Conservation (phyloP, 2,113 vertebrate genomes). For the Myrmecophaga tridactyla region DNA sequence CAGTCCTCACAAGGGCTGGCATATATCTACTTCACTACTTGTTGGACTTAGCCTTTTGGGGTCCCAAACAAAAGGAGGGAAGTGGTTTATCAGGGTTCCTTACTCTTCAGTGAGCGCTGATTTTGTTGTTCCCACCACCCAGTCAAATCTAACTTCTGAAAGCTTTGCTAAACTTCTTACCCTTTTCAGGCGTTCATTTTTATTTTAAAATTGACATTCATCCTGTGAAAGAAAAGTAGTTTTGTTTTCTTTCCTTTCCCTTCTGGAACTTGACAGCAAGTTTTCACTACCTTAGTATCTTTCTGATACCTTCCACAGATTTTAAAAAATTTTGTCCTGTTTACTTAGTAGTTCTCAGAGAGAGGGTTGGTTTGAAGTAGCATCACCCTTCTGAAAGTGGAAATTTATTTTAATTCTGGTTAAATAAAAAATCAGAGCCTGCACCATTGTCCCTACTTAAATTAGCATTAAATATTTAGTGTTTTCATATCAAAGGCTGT, state of each 20-base stretch:
- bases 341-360: not conserved
- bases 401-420: constrained; percentile 42
- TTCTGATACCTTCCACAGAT: not conserved
- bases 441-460: not conserved
- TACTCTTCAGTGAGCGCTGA: not conserved
- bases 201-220: constrained; percentile 10
- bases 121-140: not conserved
- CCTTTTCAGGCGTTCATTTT: not conserved
- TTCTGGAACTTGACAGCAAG: not conserved
- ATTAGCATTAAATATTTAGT: not conserved
- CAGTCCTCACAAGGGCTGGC: not conserved
- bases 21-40: not conserved
- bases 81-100: not conserved
- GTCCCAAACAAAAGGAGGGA: not conserved
- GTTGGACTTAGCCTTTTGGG: not conserved
- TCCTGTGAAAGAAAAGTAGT: not conserved
- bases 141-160: not conserved
- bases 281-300: not conserved
- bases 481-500: not conserved
- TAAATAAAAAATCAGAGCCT: not conserved
- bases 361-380: not conserved
- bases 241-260: not conserved
- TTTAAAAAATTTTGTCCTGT: not conserved
- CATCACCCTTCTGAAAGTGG: not conserved
- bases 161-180: not conserved